Evolutionary conservation across 1,140 invertebrate genomes (phyloP).

Genomic region (Drosophila bocqueti): DNA sequence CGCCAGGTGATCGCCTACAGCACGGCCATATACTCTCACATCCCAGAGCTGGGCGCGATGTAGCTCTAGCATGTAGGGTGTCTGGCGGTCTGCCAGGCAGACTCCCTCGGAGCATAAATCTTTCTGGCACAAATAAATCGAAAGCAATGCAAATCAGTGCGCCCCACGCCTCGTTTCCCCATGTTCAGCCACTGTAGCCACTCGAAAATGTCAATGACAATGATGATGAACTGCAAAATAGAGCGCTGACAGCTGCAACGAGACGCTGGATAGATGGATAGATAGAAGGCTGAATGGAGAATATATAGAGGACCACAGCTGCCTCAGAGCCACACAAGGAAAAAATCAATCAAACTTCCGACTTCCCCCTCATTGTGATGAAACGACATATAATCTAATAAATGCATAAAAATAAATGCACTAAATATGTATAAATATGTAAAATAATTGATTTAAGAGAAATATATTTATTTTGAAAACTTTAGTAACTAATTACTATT

Average conservation of each 20-base stretch:
- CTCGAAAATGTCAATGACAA: conserved; percentile 82
- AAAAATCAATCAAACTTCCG: not conserved
- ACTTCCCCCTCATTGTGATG: too few relatives aligned
- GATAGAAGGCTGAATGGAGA: conserved; percentile 52
- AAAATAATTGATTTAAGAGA: too few relatives aligned
- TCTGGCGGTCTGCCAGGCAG: conserved; percentile 40
- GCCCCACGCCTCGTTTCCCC: conserved; percentile 18
- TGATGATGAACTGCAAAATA: conserved; percentile 83
- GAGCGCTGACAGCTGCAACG: conserved; percentile 80
- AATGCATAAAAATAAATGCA: not conserved
- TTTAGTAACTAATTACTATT: not conserved
- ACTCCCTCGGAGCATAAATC: conserved; percentile 28
- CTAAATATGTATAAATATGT: not conserved
- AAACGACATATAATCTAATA: not conserved
- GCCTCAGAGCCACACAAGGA: conserved; percentile 18
- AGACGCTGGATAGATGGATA: conserved; percentile 70
- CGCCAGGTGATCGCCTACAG: conserved; percentile 25
- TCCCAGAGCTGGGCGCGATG: conserved; percentile 12
- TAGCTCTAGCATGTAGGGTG: conserved; percentile 5
- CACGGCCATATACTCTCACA: conserved; percentile 26
- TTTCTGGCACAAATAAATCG: conserved; percentile 69
- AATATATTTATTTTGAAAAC: not conserved
- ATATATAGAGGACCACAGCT: conserved; percentile 41
- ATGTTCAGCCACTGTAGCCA: conserved; percentile 77
- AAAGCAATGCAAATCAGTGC: conserved; percentile 69